Evolutionary conservation across 35 echinoderm and acorn worm genomes (phyloP).

Genomic region (Apostichopus japonicus): DNA sequence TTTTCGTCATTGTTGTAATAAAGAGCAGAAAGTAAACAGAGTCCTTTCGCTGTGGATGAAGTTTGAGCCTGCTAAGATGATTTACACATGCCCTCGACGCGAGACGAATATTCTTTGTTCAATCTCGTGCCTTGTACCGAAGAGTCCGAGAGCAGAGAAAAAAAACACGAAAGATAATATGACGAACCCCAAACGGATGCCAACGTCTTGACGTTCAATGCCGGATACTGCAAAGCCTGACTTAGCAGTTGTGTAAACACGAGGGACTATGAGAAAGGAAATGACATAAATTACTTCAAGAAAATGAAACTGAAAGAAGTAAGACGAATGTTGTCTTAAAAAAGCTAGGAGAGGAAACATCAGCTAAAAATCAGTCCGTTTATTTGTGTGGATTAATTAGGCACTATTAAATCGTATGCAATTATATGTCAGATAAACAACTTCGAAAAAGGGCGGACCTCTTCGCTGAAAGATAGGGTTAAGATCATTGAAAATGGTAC

Average conservation of each 20-base stretch:
- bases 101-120: background rate
- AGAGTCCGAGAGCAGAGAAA: background rate
- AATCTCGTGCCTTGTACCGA: background rate
- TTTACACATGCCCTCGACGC: no score
- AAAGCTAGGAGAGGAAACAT: background rate
- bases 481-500: no score
- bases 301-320: slow-evolving; percentile 12
- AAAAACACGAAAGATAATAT: background rate
- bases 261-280: background rate
- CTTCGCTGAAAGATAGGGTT: no score
- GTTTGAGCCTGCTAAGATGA: no score
- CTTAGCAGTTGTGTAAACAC: slow-evolving; percentile 1
- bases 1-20: background rate
- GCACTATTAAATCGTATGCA: background rate
- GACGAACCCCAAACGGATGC: background rate
- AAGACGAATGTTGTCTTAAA: background rate
- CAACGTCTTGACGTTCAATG: background rate
- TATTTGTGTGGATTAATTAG: background rate
- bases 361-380: background rate
- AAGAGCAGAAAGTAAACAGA: background rate
- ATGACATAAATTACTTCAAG: background rate
- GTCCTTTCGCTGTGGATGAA: no score
- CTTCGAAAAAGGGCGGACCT: no score
- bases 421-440: no score
- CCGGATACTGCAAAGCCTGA: background rate